These are phyloP conservation scores for Amiota communis DNA, from an alignment of 2,888 invertebrate species.

Conservation along the genomic window DNA sequence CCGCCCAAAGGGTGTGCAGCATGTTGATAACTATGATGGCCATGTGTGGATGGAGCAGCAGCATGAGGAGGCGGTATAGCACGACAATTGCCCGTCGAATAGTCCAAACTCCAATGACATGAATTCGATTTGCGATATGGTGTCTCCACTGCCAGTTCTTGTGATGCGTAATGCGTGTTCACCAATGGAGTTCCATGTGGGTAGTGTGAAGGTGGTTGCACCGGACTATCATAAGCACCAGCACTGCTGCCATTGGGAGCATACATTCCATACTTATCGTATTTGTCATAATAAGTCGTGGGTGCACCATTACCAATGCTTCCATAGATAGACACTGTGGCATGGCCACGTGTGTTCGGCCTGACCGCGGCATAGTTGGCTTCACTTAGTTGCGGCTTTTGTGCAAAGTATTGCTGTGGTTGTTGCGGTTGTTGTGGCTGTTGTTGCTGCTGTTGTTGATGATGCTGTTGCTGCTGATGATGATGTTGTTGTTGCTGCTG, in stretches of 20 bases:
- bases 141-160: conserved; percentile 36
- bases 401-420: conserved; percentile 46
- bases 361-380: conserved; percentile 58
- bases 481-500: not conserved
- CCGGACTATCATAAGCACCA: conserved; percentile 4
- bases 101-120: conserved; percentile 64
- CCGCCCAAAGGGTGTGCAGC: not conserved
- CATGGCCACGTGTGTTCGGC: conserved; percentile 54
- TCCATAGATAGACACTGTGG: conserved; percentile 22
- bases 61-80: conserved; percentile 46
- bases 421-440: not conserved
- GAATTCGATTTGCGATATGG: conserved; percentile 55
- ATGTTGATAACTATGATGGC: conserved; percentile 46
- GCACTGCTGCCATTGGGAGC: conserved; percentile 40
- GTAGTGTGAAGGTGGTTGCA: conserved; percentile 10
- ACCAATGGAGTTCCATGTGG: conserved; percentile 47
- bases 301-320: not conserved
- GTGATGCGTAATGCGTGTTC: conserved; percentile 2
- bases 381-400: conserved; percentile 56
- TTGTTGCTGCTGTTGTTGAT: conserved; percentile 19
- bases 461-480: conserved; percentile 34
- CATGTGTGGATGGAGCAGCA: conserved; percentile 32
- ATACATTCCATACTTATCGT: conserved; percentile 59
- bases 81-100: conserved; percentile 52
- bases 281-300: conserved; percentile 57